Conservation (phyloP, 2,113 vertebrate genomes). For the Perca schrenkii region DNA sequence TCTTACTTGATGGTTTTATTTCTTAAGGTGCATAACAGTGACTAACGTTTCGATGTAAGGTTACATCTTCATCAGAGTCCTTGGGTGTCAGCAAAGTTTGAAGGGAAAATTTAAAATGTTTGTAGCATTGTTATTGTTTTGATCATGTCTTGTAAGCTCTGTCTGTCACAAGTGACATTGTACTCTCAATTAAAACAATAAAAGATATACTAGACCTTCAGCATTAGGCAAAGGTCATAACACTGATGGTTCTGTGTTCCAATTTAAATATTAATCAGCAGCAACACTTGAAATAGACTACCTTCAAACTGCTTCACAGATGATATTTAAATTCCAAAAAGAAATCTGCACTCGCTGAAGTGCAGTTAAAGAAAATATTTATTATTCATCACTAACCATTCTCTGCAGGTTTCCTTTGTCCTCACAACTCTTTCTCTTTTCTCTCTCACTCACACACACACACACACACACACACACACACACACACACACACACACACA, state of each 20-base stretch:
- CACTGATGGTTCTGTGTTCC: slow-evolving; percentile 28
- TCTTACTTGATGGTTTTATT: no score
- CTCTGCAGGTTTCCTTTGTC: slow-evolving; percentile 58
- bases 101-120: slow-evolving; percentile 7
- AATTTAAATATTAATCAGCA: slow-evolving; percentile 66
- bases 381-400: slow-evolving; percentile 67
- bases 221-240: slow-evolving; percentile 48
- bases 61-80: no score
- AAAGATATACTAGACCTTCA: background rate
- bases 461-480: no score
- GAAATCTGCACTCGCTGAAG: slow-evolving; percentile 58
- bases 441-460: background rate
- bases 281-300: slow-evolving; percentile 57
- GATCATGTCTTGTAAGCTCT: background rate
- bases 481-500: no score
- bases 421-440: slow-evolving; percentile 30
- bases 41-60: no score
- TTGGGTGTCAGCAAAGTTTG: background rate
- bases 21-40: no score
- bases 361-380: slow-evolving; percentile 58
- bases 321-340: slow-evolving; percentile 69
- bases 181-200: background rate
- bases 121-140: background rate
- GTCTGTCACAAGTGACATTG: background rate
- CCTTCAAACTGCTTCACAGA: slow-evolving; percentile 57